Base-by-base conservation (phyloP, 2,113 vertebrate species). In the Miniopterus natalensis region DNA sequence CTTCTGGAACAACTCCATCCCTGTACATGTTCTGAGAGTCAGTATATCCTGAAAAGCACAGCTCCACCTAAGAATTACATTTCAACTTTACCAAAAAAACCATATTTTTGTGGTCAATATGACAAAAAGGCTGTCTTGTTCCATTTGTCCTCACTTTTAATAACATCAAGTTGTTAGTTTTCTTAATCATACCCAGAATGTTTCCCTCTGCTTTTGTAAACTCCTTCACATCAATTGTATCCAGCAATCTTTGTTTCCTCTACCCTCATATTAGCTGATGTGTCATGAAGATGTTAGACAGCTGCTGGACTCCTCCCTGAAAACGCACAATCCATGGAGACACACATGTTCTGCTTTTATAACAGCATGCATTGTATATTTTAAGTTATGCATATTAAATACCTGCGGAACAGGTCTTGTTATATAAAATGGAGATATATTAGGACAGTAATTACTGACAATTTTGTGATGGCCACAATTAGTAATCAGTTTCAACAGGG, bases 51-150 rank as follows among this genome's bases (percentile, higher is more conserved):
- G 77, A 59, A 84, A 84, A 68, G 40, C 5, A 45, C 49, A 12
- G 51, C 36, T 93, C 40, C 49, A 63, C 21, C 68, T 51, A 49
- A 78, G 36, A 91, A 55, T 51, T 36, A 71, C 15, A n/a, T 40
- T 79, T 84, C n/a, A 61, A 53, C 20, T 31, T 94, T 51, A 75
- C 36, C 27, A 45, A 84, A 49, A 90, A 57, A 90, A 83, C 86
- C 7, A 17, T 21, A 31, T 29, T 75, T 88, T 93, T 51, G 45
- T 23, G 12, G 51, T 47, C 70, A 71, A 66, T 45, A 73, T 40
- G 49, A 92, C 18, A 29, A 91, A 88, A 42, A 95, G 53, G 2
- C 80, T 65, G 27, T 71, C 49, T 85, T 70, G 8, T 66, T 73
- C 13, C 17, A 49, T 27, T 57, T 47, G 51, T 5, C 17, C 17